These are phyloP conservation scores for Maniola hyperantus DNA, from an alignment of 2,888 invertebrate genomes.

Conservation along the genomic window DNA sequence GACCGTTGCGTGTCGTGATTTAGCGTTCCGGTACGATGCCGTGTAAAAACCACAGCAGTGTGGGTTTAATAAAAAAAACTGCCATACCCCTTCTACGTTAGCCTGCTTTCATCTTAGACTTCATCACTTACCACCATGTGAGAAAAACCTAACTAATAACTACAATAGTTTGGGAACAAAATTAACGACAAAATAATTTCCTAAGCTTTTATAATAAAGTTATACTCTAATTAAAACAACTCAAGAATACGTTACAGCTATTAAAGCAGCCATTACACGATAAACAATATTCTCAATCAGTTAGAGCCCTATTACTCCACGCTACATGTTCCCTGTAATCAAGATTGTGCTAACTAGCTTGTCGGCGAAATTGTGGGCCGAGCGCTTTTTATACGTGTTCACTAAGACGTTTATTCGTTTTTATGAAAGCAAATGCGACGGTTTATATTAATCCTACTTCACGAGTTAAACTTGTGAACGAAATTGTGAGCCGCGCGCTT, in stretches of 20 bases:
- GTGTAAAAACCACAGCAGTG: too few relatives aligned
- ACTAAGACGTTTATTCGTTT: background rate
- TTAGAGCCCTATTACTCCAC: slow-evolving; percentile 34
- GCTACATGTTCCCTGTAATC: slow-evolving; percentile 26
- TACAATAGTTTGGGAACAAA: too few relatives aligned
- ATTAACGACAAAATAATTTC: too few relatives aligned
- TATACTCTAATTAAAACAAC: background rate
- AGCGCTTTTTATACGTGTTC: background rate
- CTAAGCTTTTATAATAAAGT: slow-evolving; percentile 1
- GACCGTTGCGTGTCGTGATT: too few relatives aligned
- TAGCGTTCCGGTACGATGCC: too few relatives aligned
- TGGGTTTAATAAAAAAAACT: too few relatives aligned
- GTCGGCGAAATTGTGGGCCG: slow-evolving; percentile 31
- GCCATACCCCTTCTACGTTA: too few relatives aligned
- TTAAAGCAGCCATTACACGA: slow-evolving; percentile 24
- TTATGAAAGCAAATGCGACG: background rate
- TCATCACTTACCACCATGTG: too few relatives aligned
- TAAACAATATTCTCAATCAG: slow-evolving; percentile 38
- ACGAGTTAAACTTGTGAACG: too few relatives aligned
- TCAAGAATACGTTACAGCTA: slow-evolving; percentile 3
- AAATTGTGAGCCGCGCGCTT: background rate
- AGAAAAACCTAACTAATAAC: too few relatives aligned
- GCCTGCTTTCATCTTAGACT: too few relatives aligned
- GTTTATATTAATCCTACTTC: background rate
- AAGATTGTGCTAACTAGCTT: slow-evolving; percentile 37